A percentile compares a stretch with the other conserved stretches of the same genome.
Evolutionary conservation across 2,797 vertebrate genomes (phyloP).

Genomic region (Coracias cyanogaster): DNA sequence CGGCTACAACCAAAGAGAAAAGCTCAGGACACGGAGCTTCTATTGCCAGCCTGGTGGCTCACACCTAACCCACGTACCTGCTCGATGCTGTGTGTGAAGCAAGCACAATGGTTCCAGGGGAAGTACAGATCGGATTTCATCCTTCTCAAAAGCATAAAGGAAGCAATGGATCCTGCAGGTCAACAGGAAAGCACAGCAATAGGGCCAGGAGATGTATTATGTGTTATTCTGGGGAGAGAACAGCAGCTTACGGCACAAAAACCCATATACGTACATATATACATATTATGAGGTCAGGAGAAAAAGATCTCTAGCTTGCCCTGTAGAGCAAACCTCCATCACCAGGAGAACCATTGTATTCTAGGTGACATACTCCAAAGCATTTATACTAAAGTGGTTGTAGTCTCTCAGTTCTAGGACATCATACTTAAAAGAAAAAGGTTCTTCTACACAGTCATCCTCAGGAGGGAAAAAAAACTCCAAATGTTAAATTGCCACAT

Average conservation of each 20-base stretch:
- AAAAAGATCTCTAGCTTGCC: neutral
- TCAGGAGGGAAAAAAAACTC: neutral
- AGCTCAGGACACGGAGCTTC: fast-evolving
- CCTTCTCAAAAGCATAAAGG: neutral
- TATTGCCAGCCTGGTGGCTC: neutral
- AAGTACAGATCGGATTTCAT: neutral
- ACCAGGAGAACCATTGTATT: neutral
- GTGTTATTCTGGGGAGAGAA: neutral
- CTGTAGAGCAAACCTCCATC: neutral
- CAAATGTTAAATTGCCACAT: neutral
- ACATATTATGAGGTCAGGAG: neutral
- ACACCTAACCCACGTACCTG: neutral
- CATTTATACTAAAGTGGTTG: neutral
- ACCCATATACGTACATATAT: fast-evolving
- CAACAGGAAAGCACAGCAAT: neutral
- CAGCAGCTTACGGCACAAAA: neutral
- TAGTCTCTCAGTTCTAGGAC: neutral
- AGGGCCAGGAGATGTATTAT: neutral
- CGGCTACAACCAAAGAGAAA: fast-evolving
- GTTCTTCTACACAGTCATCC: neutral
- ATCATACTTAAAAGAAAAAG: neutral
- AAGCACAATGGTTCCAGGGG: neutral
- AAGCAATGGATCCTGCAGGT: neutral
- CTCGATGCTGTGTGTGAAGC: fast-evolving
- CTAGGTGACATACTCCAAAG: neutral